phyloP scores from a whole-genome alignment of 2,797 vertebrate genomes.

The Periparus ater region DNA sequence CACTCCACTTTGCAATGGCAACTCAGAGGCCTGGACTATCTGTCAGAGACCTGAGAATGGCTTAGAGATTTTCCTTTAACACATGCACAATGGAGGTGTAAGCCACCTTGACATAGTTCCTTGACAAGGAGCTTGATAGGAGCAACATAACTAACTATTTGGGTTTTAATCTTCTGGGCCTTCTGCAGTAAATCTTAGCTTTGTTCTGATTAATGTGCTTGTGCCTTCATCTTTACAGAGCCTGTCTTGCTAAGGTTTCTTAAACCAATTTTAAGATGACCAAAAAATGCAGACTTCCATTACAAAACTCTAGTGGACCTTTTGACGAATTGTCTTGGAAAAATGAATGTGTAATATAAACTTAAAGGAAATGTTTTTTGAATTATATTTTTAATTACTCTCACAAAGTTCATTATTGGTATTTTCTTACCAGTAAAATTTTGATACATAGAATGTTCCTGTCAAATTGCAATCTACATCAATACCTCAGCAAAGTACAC shows the following conservation, averaged over 20 bases:
- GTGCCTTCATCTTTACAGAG: neutral
- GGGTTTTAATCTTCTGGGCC: neutral
- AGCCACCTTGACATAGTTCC: neutral
- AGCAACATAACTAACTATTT: neutral
- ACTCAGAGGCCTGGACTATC: neutral
- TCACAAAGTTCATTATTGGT: neutral
- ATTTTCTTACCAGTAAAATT: neutral
- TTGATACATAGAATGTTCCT: neutral
- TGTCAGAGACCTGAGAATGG: neutral
- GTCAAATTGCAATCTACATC: neutral
- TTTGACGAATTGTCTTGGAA: neutral
- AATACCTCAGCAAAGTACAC: neutral
- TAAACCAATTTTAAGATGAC: neutral
- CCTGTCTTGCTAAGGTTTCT: neutral
- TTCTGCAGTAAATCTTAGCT: neutral
- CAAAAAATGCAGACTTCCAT: neutral
- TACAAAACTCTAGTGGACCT: neutral
- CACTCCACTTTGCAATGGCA: neutral
- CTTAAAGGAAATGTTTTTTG: fast-evolving
- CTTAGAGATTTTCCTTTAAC: neutral
- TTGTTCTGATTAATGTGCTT: neutral
- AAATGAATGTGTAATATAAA: neutral
- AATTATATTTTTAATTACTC: neutral
- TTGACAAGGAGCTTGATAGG: neutral
- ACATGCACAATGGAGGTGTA: neutral